These are phyloP conservation scores for Polydrusus tereticollis DNA, from an alignment of 2,888 invertebrate species.

Conservation along the genomic window DNA sequence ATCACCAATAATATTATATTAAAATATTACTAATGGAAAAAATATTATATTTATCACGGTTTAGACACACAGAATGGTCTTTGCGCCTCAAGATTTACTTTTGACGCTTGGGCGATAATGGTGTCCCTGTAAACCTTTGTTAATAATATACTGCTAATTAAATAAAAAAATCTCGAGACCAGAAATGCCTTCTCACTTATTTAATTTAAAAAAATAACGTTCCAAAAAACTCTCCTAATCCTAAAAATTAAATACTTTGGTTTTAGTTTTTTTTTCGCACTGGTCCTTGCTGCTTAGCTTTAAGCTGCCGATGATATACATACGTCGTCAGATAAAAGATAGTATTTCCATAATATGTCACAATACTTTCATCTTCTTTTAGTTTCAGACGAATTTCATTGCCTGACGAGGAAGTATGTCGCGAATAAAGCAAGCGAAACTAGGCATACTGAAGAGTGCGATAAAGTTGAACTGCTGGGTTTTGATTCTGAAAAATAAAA, in stretches of 20 bases:
- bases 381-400: constrained; percentile 44
- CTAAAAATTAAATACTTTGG: constrained; percentile 57
- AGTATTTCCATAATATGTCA: neutral
- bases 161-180: constrained; percentile 6
- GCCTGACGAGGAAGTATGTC: constrained; percentile 47
- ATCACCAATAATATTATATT: too few relatives aligned
- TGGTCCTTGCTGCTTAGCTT: constrained; percentile 44
- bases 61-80: too few relatives aligned
- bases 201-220: too few relatives aligned
- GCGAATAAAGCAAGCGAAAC: constrained; percentile 55
- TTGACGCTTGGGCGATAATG: too few relatives aligned
- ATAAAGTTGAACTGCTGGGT: constrained; percentile 38
- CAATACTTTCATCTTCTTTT: neutral
- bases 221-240: neutral
- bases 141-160: too few relatives aligned
- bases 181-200: constrained; percentile 16
- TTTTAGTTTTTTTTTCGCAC: constrained; percentile 51
- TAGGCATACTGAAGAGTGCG: constrained; percentile 51
- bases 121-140: too few relatives aligned
- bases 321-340: constrained; percentile 54
- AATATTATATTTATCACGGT: too few relatives aligned
- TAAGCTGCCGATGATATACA: constrained; percentile 62
- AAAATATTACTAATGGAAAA: too few relatives aligned
- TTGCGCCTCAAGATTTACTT: too few relatives aligned
- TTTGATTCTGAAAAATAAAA: constrained; percentile 52